Percentiles rank a stretch among this genome's conserved stretches.
Conservation (phyloP, 2,113 vertebrate genomes). For the Naja naja region DNA sequence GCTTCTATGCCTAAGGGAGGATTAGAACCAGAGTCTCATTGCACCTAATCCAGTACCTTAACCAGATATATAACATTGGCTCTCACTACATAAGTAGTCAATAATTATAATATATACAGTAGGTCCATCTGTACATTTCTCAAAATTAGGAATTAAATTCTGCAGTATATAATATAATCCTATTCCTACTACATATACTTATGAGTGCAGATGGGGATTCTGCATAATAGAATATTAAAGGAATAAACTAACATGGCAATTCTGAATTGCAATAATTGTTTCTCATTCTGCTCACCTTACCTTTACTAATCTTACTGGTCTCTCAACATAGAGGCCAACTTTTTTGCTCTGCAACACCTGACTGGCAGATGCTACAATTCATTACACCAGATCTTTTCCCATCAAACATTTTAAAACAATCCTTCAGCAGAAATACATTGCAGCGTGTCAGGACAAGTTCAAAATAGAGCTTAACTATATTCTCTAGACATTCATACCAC, state of each 20-base stretch:
- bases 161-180: not conserved
- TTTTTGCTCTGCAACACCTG: not conserved
- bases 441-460: not conserved
- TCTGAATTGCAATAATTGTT: not conserved
- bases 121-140: not conserved
- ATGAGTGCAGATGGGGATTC: not conserved
- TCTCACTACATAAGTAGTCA: not conserved
- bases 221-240: not conserved
- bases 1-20: not conserved
- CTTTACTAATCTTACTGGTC: not conserved
- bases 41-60: not conserved
- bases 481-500: not conserved
- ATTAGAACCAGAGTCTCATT: not conserved
- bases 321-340: not conserved
- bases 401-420: not conserved
- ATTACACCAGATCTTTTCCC: not conserved
- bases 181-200: not conserved
- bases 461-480: not conserved
- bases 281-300: not conserved
- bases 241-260: not conserved
- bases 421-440: not conserved
- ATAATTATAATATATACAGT: not conserved
- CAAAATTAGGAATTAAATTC: not conserved
- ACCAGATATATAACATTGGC: not conserved
- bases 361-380: not conserved